Conservation (phyloP, 2,113 vertebrate species). For the Nanorana parkeri region DNA sequence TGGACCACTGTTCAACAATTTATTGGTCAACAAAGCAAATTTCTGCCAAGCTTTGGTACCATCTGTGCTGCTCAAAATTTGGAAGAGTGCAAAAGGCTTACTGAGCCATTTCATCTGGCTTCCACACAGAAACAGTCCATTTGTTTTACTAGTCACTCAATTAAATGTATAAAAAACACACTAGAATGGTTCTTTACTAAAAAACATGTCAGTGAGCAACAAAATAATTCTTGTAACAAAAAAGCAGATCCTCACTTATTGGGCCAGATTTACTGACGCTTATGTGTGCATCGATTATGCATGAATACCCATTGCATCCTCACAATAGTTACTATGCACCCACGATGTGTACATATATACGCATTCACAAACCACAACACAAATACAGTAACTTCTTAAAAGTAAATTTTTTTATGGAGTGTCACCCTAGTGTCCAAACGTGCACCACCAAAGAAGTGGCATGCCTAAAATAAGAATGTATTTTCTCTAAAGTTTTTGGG, state of each 20-base stretch:
- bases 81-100: conserved; percentile 31
- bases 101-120: conserved; percentile 40
- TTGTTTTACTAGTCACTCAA: neutral
- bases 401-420: no score
- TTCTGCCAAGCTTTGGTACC: conserved; percentile 42
- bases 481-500: no score
- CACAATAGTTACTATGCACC: no score
- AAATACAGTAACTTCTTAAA: no score
- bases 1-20: conserved; percentile 43
- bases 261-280: no score
- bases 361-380: no score
- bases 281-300: no score
- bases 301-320: no score
- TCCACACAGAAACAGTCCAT: conserved; percentile 9
- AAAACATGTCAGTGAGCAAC: neutral
- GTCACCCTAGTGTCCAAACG: no score
- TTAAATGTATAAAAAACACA: conserved; percentile 15
- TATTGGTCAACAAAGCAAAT: conserved; percentile 50
- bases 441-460: no score
- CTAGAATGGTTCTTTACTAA: neutral
- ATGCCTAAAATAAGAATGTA: no score
- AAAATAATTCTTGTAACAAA: neutral
- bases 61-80: conserved; percentile 49
- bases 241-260: neutral
- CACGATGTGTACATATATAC: no score